These are phyloP conservation scores for Drosophila imparisetae DNA, from an alignment of 2,888 invertebrate genomes.

Conservation along the genomic window DNA sequence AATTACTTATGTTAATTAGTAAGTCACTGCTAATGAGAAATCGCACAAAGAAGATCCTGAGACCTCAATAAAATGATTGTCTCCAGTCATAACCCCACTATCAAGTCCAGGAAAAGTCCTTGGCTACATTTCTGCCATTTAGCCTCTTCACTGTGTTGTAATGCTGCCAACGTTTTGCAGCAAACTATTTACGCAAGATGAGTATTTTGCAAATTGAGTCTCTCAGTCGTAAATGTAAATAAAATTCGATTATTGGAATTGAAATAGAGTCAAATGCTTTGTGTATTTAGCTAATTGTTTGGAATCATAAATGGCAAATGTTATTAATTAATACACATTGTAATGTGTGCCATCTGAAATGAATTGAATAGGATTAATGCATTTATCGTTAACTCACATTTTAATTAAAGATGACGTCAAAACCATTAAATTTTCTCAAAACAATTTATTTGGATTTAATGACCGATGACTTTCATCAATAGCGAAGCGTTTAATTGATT, in stretches of 20 bases:
- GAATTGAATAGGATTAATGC: not conserved
- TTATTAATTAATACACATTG: not conserved
- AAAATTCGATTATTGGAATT: slow-evolving; percentile 17
- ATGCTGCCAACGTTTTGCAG: not conserved
- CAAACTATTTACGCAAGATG: not conserved
- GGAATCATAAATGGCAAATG: not conserved
- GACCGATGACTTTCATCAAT: not conserved
- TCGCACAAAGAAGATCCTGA: slow-evolving; percentile 42
- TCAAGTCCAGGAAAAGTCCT: slow-evolving; percentile 11
- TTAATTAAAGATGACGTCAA: slow-evolving; percentile 1
- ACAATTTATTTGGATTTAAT: not conserved
- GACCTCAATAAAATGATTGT: slow-evolving; percentile 43
- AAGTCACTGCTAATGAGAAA: slow-evolving; percentile 68
- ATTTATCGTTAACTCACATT: not conserved
- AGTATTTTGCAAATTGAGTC: not conserved
- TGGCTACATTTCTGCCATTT: slow-evolving; percentile 11
- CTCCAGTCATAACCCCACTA: slow-evolving; percentile 26
- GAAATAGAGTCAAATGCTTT: not conserved
- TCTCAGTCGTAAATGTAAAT: not conserved
- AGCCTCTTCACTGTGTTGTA: not conserved
- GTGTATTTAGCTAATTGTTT: not conserved
- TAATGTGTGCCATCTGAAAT: not conserved
- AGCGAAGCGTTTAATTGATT: not conserved
- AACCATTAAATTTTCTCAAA: not conserved
- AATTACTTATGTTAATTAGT: slow-evolving; percentile 80